Conservation (phyloP, 2,888 invertebrate species). For the Corythucha ciliata region DNA sequence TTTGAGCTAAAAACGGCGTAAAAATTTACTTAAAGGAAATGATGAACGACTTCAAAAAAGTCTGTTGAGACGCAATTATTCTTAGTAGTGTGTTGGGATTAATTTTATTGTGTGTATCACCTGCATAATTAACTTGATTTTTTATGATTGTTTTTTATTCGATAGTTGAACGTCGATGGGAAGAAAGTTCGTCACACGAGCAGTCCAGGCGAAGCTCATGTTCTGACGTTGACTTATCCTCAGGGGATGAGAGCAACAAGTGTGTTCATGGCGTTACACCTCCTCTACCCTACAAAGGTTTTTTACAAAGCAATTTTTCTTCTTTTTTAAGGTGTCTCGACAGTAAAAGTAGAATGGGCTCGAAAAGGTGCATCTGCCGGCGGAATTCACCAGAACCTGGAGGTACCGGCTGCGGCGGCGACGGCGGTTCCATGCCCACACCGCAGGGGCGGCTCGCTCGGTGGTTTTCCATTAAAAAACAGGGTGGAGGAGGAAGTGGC, state of each 20-base stretch:
- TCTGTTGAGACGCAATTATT: no score
- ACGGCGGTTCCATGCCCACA: no score
- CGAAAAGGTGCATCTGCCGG: constrained; percentile 31
- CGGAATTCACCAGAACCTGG: constrained; percentile 30
- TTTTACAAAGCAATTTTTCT: background rate
- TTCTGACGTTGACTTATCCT: constrained; percentile 53
- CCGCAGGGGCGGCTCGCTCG: constrained; percentile 61
- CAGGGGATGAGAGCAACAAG: constrained; percentile 56
- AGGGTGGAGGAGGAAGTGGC: constrained; percentile 55
- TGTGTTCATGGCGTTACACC: constrained; percentile 25
- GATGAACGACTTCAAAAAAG: no score
- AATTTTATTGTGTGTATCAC: no score
- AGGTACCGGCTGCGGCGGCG: constrained; percentile 47
- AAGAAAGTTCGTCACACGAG: constrained; percentile 35
- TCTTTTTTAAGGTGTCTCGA: constrained; percentile 32
- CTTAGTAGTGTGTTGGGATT: no score
- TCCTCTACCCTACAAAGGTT: background rate
- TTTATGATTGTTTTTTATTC: no score
- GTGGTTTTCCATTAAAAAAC: constrained; percentile 78
- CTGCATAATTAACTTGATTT: no score
- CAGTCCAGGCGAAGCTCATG: constrained; percentile 40
- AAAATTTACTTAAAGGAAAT: no score
- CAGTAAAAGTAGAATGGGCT: constrained; percentile 29
- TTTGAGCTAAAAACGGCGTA: no score
- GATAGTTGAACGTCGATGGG: no score